Conservation (phyloP, 1,140 invertebrate genomes). For the Aradophagus sp. region DNA sequence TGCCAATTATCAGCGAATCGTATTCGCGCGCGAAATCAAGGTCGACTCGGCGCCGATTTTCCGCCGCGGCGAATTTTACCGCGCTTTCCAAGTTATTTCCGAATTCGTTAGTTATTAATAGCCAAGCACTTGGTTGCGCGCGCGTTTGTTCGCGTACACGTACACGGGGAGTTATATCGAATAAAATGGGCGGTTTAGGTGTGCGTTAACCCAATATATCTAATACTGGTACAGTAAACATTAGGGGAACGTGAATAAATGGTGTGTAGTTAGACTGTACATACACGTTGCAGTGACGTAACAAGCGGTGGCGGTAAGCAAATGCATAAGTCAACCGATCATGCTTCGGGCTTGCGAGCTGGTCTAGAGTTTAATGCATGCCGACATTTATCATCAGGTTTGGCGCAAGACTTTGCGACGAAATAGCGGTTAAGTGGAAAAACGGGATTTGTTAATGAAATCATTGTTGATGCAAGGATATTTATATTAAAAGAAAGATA, state of each 20-base stretch:
- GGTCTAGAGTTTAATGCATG: conserved; percentile 17
- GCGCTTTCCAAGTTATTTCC: too few relatives aligned
- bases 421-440: too few relatives aligned
- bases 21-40: too few relatives aligned
- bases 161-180: conserved; percentile 12
- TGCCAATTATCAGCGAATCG: too few relatives aligned
- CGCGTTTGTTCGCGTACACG: conserved; percentile 4
- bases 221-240: conserved; percentile 58
- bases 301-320: conserved; percentile 33
- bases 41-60: too few relatives aligned
- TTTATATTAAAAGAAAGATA: too few relatives aligned
- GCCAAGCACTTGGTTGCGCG: conserved; percentile 9
- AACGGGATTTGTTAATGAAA: too few relatives aligned
- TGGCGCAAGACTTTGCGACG: too few relatives aligned
- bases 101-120: too few relatives aligned
- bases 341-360: conserved; percentile 41
- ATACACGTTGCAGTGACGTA: conserved; percentile 46
- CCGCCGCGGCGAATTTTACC: too few relatives aligned
- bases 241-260: conserved; percentile 41
- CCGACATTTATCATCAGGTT: conserved; percentile 14
- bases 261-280: conserved; percentile 44
- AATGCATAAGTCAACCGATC: conserved; percentile 42
- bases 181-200: conserved; percentile 30
- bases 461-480: too few relatives aligned
- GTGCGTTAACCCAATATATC: conserved; percentile 59